Percentiles rank a stretch among this genome's conserved stretches.
phyloP scores from a whole-genome alignment of 1,140 invertebrate species.

The Matsumurasca onukii region DNA sequence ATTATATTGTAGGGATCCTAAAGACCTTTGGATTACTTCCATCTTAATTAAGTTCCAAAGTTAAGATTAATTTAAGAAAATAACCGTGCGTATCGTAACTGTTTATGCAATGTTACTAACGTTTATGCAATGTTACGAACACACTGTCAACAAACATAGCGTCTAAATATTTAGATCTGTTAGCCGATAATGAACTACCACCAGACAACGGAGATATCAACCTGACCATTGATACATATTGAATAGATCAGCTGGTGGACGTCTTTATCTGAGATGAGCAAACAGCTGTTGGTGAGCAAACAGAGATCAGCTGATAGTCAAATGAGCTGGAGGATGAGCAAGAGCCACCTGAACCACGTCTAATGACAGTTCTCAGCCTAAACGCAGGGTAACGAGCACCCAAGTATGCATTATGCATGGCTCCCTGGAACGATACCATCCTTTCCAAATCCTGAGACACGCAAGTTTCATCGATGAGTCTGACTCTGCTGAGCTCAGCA shows the following conservation, averaged over 20 bases:
- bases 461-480: not conserved
- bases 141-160: too few relatives aligned
- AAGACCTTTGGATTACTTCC: too few relatives aligned
- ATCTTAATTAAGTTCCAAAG: too few relatives aligned
- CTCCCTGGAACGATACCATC: constrained; percentile 17
- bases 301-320: not conserved
- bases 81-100: too few relatives aligned
- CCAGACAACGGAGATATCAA: too few relatives aligned
- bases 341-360: not conserved
- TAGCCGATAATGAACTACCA: too few relatives aligned
- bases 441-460: constrained; percentile 16
- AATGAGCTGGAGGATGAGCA: constrained; percentile 1
- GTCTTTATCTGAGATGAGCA: not conserved
- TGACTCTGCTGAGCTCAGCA: not conserved
- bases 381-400: not conserved
- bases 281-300: constrained; percentile 2
- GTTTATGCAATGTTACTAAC: too few relatives aligned
- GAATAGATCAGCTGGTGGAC: not conserved
- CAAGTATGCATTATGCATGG: constrained; percentile 10
- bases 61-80: too few relatives aligned
- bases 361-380: not conserved
- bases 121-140: too few relatives aligned
- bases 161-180: too few relatives aligned
- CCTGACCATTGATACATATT: too few relatives aligned
- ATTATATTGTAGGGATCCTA: too few relatives aligned